Base-by-base conservation (phyloP, 2,113 vertebrate genomes). In the Odocoileus hemionus region DNA sequence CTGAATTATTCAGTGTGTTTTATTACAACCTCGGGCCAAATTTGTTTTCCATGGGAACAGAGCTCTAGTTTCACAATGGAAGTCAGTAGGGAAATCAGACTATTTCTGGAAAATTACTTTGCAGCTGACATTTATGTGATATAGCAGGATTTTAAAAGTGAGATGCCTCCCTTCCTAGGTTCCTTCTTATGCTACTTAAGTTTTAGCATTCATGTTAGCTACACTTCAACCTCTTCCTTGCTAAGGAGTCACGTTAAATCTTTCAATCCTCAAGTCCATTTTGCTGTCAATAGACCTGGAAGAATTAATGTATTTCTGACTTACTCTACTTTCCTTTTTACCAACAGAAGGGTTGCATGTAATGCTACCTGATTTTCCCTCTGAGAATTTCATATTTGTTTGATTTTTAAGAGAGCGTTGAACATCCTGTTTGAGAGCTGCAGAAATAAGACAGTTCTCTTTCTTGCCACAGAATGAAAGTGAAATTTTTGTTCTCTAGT, bases 71-170 rank as follows among this genome's bases (percentile, higher is more conserved):
- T 78, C 95, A 89, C 64, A 97, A 84, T 60, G 50, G 26, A 94
- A 97, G n/a, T 98, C 78, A 88, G 61, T 93, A 70, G 33, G 64
- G 43, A 93, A 95, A 91, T 91, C 50, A 96, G 58, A 96, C 12
- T n/a, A 60, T 97, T 96, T 96, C 64, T 91, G 58, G 61, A 82
- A 97, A 91, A 95, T 95, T 95, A 96, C 36, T 94, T 91, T 83
- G 26, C 33, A 95, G 78, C 50, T 91, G 60, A 98, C 60, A 91
- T 43, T 95, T 95, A 92, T 0, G 17, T 25, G 47, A 50, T 57
- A 82, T 5, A 78, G 26, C 26, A 60, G 57, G 67, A 91, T 86
- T 95, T 96, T 76, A 52, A 95, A 96, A 86, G 92, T 60, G 54
- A 97, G 67, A 67, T 58, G n/a, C 9, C 3, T 28, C 28, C 9